These are phyloP conservation scores for Zosterops lateralis DNA, from an alignment of 2,113 vertebrate genomes.

Conservation along the genomic window DNA sequence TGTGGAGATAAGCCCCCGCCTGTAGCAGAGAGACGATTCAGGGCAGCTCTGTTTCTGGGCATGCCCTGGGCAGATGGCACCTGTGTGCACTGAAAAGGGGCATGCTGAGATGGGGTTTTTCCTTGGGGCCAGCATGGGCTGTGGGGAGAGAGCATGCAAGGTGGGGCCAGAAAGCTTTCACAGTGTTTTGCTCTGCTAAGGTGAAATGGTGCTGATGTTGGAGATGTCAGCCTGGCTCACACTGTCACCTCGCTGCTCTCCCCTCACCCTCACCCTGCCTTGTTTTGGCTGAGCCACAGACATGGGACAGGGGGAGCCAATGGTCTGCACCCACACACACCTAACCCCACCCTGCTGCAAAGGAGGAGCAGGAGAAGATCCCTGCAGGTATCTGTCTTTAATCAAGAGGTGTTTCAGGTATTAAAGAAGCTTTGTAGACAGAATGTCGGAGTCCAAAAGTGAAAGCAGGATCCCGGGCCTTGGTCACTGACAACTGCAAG, in stretches of 20 bases:
- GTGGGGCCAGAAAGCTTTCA: not conserved
- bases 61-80: not conserved
- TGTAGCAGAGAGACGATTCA: not conserved
- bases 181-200: not conserved
- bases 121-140: no score
- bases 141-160: fast-evolving
- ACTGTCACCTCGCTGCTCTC: not conserved
- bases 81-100: not conserved
- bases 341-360: not conserved
- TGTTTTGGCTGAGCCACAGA: not conserved
- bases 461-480: not conserved
- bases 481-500: not conserved
- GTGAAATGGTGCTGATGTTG: fast-evolving
- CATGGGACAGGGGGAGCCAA: not conserved
- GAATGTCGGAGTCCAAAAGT: not conserved
- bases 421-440: not conserved
- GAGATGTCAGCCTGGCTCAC: not conserved
- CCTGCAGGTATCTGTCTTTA: not conserved
- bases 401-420: not conserved
- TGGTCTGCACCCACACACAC: fast-evolving
- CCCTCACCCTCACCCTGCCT: not conserved
- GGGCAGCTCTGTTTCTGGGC: not conserved
- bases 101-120: not conserved
- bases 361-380: not conserved
- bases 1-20: not conserved